Conservation (phyloP, 2,113 vertebrate species). For the Scolopax mira region DNA sequence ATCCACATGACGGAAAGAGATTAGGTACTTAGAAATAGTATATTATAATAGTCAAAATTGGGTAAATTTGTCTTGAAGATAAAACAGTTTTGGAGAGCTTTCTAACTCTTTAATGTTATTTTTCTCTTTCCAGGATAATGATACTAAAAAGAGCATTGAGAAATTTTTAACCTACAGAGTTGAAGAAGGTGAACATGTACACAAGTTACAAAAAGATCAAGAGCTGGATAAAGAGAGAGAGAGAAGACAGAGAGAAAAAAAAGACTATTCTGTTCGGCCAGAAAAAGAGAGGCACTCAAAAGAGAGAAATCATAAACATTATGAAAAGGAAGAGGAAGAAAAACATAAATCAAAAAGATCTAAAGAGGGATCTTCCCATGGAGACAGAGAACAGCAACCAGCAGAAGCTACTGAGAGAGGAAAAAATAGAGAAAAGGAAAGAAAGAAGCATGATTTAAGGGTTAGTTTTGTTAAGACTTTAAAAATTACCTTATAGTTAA, state of each 20-base stretch:
- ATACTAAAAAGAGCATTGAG: slow-evolving; percentile 35
- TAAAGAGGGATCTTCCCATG: slow-evolving; percentile 38
- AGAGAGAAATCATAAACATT: background rate
- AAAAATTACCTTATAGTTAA: background rate
- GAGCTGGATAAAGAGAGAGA: slow-evolving; percentile 53
- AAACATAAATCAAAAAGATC: slow-evolving; percentile 41
- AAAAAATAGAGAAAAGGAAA: slow-evolving; percentile 33
- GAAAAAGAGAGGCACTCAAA: slow-evolving; percentile 46
- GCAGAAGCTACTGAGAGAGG: slow-evolving; percentile 41
- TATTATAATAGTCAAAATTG: background rate
- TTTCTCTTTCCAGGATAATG: slow-evolving; percentile 27
- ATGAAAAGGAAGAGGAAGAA: slow-evolving; percentile 41
- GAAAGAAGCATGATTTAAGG: slow-evolving; percentile 33
- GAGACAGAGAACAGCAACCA: slow-evolving; percentile 24
- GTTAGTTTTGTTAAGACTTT: slow-evolving; percentile 52
- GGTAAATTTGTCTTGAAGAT: background rate
- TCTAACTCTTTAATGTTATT: background rate
- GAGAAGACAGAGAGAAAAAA: slow-evolving; percentile 53
- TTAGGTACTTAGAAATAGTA: background rate
- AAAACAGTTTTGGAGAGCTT: background rate
- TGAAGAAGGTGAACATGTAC: slow-evolving; percentile 37
- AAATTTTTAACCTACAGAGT: slow-evolving; percentile 35
- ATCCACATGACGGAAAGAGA: background rate
- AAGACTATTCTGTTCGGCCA: slow-evolving; percentile 22
- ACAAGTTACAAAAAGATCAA: slow-evolving; percentile 42